Base-by-base conservation (phyloP, 2,797 vertebrate genomes). In the Sebastes steindachneri region DNA sequence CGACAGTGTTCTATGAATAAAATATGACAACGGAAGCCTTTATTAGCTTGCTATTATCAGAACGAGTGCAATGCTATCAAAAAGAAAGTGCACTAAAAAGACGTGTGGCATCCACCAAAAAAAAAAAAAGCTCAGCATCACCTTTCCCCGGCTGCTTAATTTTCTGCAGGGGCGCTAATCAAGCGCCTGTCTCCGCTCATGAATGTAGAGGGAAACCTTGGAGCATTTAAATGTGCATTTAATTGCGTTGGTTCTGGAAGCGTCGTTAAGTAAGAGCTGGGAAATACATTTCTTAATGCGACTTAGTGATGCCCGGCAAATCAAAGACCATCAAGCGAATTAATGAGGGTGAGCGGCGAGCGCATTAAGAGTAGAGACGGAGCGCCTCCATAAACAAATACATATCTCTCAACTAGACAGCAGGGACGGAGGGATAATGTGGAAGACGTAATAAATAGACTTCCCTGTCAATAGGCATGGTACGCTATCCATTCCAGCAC, bases 251-350 rank as follows among this genome's bases (percentile, higher is more conserved):
- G 92, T 93, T 94, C 90, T 92, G 86, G 94, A 94, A 91, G 92
- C 85, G 76, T 92, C 90, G 90, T 95, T 95, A 94, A 96, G 92
- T 93, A 93, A 94, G 93, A 91, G 93, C 92, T 80, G 89, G 84
- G 89, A 95, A 95, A 95, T 91, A 93, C 91, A 93, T 94, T 93
- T 95, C 92, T 93, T 96, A 95, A 95, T 96, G 95, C 87, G 92
- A 94, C 94, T 94, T 95, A 94, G 94, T 88, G 93, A 95, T 95
- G 94, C 94, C 94, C 90, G 80, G 93, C 90, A 93, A 95, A 95
- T 95, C 95, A 94, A 94, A 95, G 92, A 88, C 86, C 94, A 93
- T 93, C 94, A 94, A 89, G 93, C 79, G 92, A 94, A 95, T 95
- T 95, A 95, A 95, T 94, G 94, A 95, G 93, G 93, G 92, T 76